Base-by-base conservation (phyloP, 2,113 vertebrate genomes). In the Pygathrix nemaeus region DNA sequence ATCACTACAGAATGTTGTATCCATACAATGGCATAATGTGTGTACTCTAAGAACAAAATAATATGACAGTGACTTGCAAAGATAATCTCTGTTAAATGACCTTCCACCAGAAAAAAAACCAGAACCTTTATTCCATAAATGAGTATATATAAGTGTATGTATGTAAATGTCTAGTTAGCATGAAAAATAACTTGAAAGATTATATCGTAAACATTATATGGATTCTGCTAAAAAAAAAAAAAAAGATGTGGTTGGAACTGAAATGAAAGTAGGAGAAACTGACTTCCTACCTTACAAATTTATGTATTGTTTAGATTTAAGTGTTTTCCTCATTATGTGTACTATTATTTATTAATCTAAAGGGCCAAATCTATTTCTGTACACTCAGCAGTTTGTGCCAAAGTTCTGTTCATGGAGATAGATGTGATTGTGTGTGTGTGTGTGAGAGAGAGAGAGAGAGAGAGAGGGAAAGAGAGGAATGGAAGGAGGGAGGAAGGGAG, bases 311-410 rank as follows among this genome's bases (percentile, higher is more conserved):
- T 94, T 87, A 73, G 25, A 83, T 73, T 72, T 20, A 17, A 89
- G 78, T n/a, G 0, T 52, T 80, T 79, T 94, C 38, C n/a, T 89
- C 55, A 17, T 55, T 64, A 61, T 70, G 45, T 52, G 75, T 52
- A n/a, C n/a, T 90, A 3, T 38, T 70, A 86, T 57, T 96, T 82
- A 43, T 61, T 94, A 66, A 95, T 35, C 40, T 68, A 57, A 50
- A 35, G 32, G 4, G 14, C 18, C 84, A 95, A 50, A 32, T 3
- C 14, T 25, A 14, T 55, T 25, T 75, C 50, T 40, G 14, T 57
- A 32, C 30, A 48, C 16, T 70, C 30, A 68, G 32, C 32, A 48
- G 11, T 45, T 40, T 35, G 16, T 9, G 8, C 16, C 6, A 52
- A 87, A 3, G 3, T 32, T 85, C 73, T 86, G 66, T 45, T 68